Evolutionary conservation across 2,888 invertebrate genomes (phyloP).

Genomic region (Drosophila imparisetae): DNA sequence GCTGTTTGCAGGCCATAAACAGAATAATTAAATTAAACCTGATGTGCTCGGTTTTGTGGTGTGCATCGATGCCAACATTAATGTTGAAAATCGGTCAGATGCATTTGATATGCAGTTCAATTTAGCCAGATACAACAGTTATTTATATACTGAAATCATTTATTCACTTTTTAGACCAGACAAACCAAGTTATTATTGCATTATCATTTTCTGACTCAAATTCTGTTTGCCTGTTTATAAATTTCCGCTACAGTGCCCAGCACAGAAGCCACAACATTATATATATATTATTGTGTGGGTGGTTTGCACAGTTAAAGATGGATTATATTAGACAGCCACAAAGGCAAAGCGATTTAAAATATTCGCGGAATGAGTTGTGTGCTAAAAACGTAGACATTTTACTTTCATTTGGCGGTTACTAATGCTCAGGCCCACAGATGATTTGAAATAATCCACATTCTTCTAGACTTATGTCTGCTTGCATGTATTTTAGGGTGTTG

Average conservation of each 20-base stretch:
- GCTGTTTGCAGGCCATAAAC: conserved; percentile 42
- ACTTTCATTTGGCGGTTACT: conserved; percentile 8
- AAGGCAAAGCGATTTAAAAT: conserved; percentile 8
- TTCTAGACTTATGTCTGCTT: conserved; percentile 27
- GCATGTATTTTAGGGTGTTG: conserved; percentile 17
- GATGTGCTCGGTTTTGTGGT: conserved; percentile 22
- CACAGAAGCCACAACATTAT: not conserved
- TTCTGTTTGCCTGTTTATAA: not conserved
- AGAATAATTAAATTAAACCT: conserved; percentile 47
- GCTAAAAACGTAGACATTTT: conserved; percentile 16
- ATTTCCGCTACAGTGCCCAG: not conserved
- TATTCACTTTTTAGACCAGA: not conserved
- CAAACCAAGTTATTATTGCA: not conserved
- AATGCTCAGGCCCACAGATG: conserved; percentile 20
- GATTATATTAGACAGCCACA: not conserved
- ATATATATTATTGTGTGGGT: not conserved
- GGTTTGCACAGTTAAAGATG: not conserved
- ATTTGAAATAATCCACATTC: conserved; percentile 43
- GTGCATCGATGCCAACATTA: not conserved
- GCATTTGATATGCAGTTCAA: not conserved
- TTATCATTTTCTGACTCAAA: not conserved
- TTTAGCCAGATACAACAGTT: not conserved
- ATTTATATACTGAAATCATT: not conserved
- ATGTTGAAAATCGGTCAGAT: not conserved
- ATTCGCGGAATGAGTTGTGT: conserved; percentile 9